These are phyloP conservation scores for Dipodomys spectabilis DNA, from an alignment of 2,113 vertebrate genomes.

Conservation along the genomic window DNA sequence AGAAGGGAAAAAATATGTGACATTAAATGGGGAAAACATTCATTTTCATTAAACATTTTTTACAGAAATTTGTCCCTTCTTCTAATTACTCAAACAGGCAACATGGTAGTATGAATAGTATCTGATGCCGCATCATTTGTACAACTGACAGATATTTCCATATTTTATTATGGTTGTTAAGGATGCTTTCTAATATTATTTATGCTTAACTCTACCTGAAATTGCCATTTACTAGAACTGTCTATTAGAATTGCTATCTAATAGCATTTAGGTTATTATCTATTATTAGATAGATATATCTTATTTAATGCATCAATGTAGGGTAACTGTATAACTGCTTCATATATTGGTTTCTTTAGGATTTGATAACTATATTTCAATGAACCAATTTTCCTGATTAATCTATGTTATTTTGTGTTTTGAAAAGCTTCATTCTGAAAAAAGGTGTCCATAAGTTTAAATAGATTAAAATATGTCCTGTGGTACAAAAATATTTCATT, in stretches of 20 bases:
- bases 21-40: neutral
- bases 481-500: neutral
- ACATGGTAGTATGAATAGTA: neutral
- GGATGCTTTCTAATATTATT: neutral
- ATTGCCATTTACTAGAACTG: neutral
- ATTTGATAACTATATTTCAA: neutral
- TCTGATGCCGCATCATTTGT: neutral
- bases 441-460: neutral
- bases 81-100: neutral
- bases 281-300: neutral
- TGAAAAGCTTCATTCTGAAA: neutral
- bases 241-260: no score
- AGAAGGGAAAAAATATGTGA: neutral
- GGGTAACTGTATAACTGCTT: neutral
- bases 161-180: neutral
- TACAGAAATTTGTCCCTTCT: conserved; percentile 7
- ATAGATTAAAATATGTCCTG: neutral
- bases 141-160: conserved; percentile 16
- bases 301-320: conserved; percentile 11
- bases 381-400: neutral
- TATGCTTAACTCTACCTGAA: neutral
- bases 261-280: no score
- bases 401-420: conserved; percentile 6
- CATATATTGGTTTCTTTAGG: neutral
- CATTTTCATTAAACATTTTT: neutral